Evolutionary conservation across 2,113 vertebrate species (phyloP).

Genomic region (Acinonyx jubatus): DNA sequence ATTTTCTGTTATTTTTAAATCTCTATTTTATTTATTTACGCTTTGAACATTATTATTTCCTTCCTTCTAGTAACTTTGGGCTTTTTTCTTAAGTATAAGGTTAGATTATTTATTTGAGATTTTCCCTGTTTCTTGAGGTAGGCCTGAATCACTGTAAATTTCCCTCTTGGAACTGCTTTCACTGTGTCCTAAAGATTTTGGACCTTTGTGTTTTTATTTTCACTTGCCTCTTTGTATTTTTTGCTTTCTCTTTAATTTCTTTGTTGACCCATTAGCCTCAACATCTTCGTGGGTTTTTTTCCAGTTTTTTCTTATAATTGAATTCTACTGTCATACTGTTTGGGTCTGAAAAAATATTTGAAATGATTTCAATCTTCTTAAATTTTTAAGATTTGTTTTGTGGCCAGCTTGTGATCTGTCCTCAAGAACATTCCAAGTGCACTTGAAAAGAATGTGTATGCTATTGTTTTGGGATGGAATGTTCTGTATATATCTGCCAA

Average conservation of each 20-base stretch:
- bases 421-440: not conserved
- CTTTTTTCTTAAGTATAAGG: not conserved
- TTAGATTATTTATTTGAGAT: not conserved
- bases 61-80: not conserved
- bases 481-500: not conserved
- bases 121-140: not conserved
- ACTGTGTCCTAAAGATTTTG: not conserved
- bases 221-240: not conserved
- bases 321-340: not conserved
- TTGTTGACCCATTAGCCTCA: not conserved
- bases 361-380: not conserved
- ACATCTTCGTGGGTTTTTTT: not conserved
- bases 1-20: not conserved
- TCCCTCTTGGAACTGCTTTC: not conserved
- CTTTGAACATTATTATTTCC: not conserved
- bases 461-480: not conserved
- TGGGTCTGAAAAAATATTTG: not conserved
- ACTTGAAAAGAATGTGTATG: not conserved
- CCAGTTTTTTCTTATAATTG: not conserved
- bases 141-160: not conserved
- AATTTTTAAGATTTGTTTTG: not conserved
- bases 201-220: not conserved
- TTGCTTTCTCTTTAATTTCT: not conserved
- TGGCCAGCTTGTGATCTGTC: not conserved
- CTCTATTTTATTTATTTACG: not conserved